Evolutionary conservation across 2,888 invertebrate species (phyloP), one percentile per base, ranked within the genome.

Genomic region (Proisotoma minuta): DNA sequence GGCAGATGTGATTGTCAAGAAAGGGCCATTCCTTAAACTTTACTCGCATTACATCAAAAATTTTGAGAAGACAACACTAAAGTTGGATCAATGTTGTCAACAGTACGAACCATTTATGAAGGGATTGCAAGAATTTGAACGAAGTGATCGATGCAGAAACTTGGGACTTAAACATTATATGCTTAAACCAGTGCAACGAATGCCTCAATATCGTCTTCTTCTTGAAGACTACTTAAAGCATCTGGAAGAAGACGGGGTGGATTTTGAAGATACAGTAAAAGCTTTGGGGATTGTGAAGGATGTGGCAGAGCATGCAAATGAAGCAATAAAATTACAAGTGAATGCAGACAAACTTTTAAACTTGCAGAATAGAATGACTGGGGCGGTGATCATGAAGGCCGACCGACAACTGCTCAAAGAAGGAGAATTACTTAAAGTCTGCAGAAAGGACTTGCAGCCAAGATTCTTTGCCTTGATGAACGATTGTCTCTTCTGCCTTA

Each of bases 141-240:
- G 68, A 15, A 74, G 74, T n/a, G 76, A 75, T 2, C 68, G 77
- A 23, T 82, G 82, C 74, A 77, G 78, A 58, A 82, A 82, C 72
- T 76, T 86, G 49, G 79, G 82, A 1, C 69, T 86, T 52, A 81
- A 82, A 53, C 84, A 85, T 77, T 84, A 83, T 73, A 84, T 86
- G 84, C 77, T 85, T 62, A 85, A 85, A 76, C 85, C 85, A 0
- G 83, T 86, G 60, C 85, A 86, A 75, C 77, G 85, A 74, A 82
- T 86, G 65, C 72, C 70, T 20, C 84, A 85, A 75, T 85, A 85
- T 75, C 80, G 82, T 70, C 77, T 85, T 2, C 77, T 85, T 8
- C 77, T 85, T 20, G 82, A 83, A 76, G 83, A 84, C 75, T 86
- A 85, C 75, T 75, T 82, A 57, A 81, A 81, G 71, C 80, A 82